Percentiles rank a stretch among this genome's conserved stretches.
Conservation (phyloP, 2,113 vertebrate species). For the Triplophysa dalaica region DNA sequence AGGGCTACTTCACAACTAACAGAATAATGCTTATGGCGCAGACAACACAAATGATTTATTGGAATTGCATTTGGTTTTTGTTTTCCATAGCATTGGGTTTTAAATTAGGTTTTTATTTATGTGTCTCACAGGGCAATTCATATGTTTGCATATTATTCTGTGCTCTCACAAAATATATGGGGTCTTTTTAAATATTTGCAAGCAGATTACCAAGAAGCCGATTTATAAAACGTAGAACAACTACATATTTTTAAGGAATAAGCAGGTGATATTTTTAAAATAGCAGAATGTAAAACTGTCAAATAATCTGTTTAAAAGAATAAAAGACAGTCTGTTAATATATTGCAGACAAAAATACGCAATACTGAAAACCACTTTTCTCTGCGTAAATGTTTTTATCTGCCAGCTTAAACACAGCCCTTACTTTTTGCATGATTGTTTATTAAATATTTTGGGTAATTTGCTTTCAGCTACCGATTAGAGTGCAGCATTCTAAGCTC, state of each 20-base stretch:
- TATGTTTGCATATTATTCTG: background rate
- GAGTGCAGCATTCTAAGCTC: no score
- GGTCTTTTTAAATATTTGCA: background rate
- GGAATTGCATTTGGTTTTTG: background rate
- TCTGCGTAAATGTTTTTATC: no score
- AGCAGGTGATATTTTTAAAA: background rate
- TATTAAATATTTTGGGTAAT: no score
- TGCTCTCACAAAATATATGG: background rate
- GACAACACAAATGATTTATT: background rate
- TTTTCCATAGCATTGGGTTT: background rate
- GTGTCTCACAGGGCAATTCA: conserved; percentile 20
- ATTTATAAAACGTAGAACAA: conserved; percentile 22
- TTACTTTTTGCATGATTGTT: no score
- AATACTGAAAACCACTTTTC: no score
- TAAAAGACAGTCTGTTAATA: background rate
- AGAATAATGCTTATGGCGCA: conserved; percentile 14
- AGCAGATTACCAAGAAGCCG: conserved; percentile 27
- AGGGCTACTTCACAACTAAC: background rate
- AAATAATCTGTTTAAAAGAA: background rate
- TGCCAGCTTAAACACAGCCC: no score
- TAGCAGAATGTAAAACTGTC: conserved; percentile 1
- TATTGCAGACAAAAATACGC: background rate
- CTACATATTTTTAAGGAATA: conserved; percentile 10
- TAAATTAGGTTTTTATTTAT: background rate
- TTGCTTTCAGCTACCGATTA: no score